Conservation (phyloP, 2,888 invertebrate genomes). For the Philhelius pedissequus region DNA sequence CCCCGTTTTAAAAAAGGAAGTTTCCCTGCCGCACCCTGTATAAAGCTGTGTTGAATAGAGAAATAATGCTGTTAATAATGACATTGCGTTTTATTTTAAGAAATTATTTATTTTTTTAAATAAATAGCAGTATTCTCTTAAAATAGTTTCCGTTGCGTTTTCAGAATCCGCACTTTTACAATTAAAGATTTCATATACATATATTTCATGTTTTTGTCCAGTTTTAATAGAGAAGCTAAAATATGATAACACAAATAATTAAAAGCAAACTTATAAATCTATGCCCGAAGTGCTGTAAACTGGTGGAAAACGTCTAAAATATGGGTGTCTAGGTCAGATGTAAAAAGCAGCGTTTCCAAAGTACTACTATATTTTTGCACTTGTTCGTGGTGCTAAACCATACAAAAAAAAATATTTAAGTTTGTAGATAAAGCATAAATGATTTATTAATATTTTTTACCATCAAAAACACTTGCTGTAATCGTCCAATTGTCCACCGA, state of each 20-base stretch:
- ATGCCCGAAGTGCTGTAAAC: conserved; percentile 89
- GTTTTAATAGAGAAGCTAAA: background rate
- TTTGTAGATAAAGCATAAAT: background rate
- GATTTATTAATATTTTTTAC: conserved; percentile 81
- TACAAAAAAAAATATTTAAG: conserved; percentile 49
- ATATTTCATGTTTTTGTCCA: background rate
- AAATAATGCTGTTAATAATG: no score
- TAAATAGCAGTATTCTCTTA: background rate
- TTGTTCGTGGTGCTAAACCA: conserved; percentile 93
- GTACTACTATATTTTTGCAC: conserved; percentile 98
- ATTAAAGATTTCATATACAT: background rate
- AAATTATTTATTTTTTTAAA: no score
- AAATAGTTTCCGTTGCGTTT: background rate
- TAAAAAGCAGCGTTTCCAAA: conserved; percentile 96
- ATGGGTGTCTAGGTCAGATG: conserved; percentile 96
- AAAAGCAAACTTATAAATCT: conserved; percentile 44
- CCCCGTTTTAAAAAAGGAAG: no score
- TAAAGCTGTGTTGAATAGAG: no score
- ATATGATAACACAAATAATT: conserved; percentile 11
- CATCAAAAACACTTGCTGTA: conserved; percentile 96
- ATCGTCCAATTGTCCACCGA: conserved; percentile 94
- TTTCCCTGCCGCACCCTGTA: no score
- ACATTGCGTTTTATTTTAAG: no score
- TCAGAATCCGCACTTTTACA: background rate
- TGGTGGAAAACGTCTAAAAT: conserved; percentile 98